phyloP scores from a whole-genome alignment of 2,113 vertebrate species.

The Nicator chloris region DNA sequence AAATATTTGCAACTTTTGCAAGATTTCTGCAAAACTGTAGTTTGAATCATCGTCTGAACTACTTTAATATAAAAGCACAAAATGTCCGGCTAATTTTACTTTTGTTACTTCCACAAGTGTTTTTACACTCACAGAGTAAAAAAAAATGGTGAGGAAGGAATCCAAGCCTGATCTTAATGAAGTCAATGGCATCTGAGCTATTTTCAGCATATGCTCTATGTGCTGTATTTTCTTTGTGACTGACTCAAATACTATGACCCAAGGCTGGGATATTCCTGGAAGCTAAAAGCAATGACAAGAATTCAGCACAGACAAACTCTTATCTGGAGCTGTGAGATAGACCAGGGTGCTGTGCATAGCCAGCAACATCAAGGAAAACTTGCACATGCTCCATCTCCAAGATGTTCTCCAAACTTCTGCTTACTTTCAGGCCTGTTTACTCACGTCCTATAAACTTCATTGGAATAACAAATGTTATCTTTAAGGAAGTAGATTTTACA shows the following conservation, averaged over 20 bases:
- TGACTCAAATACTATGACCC: constrained; percentile 24
- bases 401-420: neutral
- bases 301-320: constrained; percentile 25
- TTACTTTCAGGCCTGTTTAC: neutral
- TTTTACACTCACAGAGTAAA: neutral
- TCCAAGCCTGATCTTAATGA: constrained; percentile 1
- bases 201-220: constrained; percentile 22
- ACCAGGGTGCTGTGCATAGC: neutral
- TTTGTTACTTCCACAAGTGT: neutral
- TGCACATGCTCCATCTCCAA: neutral
- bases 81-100: neutral
- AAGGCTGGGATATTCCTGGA: constrained; percentile 41
- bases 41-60: neutral
- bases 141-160: neutral
- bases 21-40: neutral
- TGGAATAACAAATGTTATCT: neutral
- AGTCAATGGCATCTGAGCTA: constrained; percentile 28
- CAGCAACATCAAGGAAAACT: neutral
- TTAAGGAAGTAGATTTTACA: neutral
- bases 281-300: constrained; percentile 47
- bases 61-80: neutral
- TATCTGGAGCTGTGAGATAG: constrained; percentile 8
- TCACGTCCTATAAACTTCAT: neutral
- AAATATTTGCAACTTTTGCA: neutral
- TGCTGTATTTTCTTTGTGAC: constrained; percentile 36